phyloP scores from a whole-genome alignment of 1,140 invertebrate genomes.

The Leptinotarsa defecta region DNA sequence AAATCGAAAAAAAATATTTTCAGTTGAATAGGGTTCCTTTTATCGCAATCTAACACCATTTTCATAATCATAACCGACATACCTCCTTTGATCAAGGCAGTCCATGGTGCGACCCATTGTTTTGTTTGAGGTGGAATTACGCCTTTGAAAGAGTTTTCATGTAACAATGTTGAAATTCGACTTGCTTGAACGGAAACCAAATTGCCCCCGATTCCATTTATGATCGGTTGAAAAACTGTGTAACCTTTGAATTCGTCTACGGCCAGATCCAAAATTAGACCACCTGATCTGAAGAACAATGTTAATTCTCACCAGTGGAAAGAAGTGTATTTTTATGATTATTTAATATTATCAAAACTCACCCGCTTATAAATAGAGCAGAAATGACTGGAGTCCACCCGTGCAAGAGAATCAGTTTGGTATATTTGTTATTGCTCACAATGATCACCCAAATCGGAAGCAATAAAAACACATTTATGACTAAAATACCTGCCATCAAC shows the following conservation, averaged over 20 bases:
- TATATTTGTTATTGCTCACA: constrained; percentile 78
- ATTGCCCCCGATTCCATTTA: constrained; percentile 96
- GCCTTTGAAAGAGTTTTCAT: constrained; percentile 78
- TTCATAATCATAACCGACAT: too few species aligned
- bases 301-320: neutral
- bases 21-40: too few species aligned
- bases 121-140: constrained; percentile 74
- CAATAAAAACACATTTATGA: constrained; percentile 64
- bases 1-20: too few species aligned
- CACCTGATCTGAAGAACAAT: constrained; percentile 68
- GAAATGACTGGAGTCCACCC: constrained; percentile 87
- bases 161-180: constrained; percentile 91
- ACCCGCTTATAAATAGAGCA: constrained; percentile 87
- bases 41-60: too few species aligned
- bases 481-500: constrained; percentile 69
- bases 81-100: constrained; percentile 81
- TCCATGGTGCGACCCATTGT: constrained; percentile 77
- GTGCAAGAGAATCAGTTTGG: constrained; percentile 74
- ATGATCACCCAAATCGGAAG: constrained; percentile 78
- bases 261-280: constrained; percentile 78
- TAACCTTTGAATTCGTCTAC: constrained; percentile 77
- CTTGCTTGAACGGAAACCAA: constrained; percentile 96
- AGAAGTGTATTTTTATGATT: too few species aligned
- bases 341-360: constrained; percentile 43
- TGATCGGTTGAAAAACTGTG: constrained; percentile 88